phyloP scores from a whole-genome alignment of 1,140 invertebrate genomes.

The Drosophila gunungcola region DNA sequence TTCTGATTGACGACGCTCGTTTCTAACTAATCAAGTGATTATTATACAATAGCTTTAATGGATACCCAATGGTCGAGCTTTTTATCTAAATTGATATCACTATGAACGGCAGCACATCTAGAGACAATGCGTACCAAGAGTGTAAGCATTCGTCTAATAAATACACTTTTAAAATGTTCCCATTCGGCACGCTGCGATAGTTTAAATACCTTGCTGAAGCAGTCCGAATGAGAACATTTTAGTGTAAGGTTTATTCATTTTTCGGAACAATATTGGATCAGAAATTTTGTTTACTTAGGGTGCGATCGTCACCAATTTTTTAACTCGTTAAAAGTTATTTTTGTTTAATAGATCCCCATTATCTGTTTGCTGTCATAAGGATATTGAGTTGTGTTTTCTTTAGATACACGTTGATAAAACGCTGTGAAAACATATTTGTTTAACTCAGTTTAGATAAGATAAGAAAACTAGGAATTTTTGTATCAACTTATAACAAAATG shows the following conservation, averaged over 20 bases:
- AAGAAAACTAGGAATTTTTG: constrained; percentile 1
- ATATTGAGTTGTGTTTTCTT: background rate
- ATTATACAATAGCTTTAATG: background rate
- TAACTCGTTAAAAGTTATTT: background rate
- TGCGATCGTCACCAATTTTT: too few species aligned
- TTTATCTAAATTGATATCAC: background rate
- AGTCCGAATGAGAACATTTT: too few species aligned
- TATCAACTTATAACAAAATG: constrained; percentile 22
- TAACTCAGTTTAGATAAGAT: constrained; percentile 30
- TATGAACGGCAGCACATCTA: too few species aligned
- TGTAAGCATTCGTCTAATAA: background rate
- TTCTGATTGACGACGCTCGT: constrained; percentile 18
- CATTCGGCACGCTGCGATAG: too few species aligned
- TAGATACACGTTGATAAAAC: constrained; percentile 11
- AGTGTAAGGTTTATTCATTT: too few species aligned
- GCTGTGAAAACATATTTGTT: constrained; percentile 14
- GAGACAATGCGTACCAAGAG: too few species aligned
- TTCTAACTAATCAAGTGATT: constrained; percentile 4
- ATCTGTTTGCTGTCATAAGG: background rate
- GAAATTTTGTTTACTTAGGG: too few species aligned
- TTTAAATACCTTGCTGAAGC: too few species aligned
- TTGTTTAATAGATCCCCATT: background rate
- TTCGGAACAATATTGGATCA: too few species aligned
- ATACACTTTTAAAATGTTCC: background rate
- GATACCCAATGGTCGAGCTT: background rate